Conservation (phyloP, 2,797 vertebrate genomes). For the Sebastes oblongus region DNA sequence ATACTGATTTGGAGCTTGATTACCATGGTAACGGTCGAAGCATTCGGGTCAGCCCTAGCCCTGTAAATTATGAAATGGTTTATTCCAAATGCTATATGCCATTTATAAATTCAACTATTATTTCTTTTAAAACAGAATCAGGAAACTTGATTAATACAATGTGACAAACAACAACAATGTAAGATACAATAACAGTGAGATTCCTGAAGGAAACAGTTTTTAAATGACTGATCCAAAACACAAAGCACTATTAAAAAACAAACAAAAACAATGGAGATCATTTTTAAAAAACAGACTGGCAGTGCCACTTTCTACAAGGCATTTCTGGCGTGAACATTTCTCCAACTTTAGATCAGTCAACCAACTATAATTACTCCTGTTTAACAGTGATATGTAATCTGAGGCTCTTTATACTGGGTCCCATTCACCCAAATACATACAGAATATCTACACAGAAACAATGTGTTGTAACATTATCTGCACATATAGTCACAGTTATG, state of each 20-base stretch:
- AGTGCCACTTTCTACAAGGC: slow-evolving; percentile 94
- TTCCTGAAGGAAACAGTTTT: slow-evolving; percentile 6
- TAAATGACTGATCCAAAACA: slow-evolving; percentile 18
- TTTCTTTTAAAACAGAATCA: slow-evolving; percentile 22
- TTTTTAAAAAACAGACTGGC: slow-evolving; percentile 81
- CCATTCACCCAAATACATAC: slow-evolving; percentile 27
- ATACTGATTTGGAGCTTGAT: no score
- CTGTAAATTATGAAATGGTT: background rate
- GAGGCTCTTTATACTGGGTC: slow-evolving; percentile 30
- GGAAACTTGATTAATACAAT: slow-evolving; percentile 21
- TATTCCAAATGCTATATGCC: background rate
- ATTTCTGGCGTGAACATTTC: slow-evolving; percentile 87
- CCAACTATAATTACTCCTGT: slow-evolving; percentile 14
- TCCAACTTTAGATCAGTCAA: slow-evolving; percentile 29
- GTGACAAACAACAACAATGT: background rate
- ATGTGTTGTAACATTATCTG: slow-evolving; percentile 22
- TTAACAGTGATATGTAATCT: slow-evolving; percentile 41
- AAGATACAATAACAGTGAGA: slow-evolving; percentile 7
- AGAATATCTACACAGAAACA: slow-evolving; percentile 24
- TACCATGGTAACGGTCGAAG: no score
- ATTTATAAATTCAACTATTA: background rate
- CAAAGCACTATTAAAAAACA: background rate
- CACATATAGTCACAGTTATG: slow-evolving; percentile 45
- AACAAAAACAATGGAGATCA: slow-evolving; percentile 42
- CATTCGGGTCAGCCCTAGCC: no score